These are phyloP conservation scores for Myotis lucifugus DNA, from an alignment of 2,113 vertebrate species.

Conservation along the genomic window DNA sequence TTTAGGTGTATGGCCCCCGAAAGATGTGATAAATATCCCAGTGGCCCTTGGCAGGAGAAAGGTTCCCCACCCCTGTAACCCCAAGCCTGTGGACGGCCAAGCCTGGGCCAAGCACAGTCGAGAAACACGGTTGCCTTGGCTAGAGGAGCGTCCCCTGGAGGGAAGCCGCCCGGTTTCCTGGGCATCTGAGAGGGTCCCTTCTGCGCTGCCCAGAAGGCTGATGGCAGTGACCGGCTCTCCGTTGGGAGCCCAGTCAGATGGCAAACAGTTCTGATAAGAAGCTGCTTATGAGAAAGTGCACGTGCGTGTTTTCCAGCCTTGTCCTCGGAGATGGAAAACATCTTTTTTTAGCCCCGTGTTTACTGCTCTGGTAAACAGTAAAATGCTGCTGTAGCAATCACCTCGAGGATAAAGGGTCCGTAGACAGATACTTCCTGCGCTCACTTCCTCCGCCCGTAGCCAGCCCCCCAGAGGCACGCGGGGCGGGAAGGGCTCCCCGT, in stretches of 20 bases:
- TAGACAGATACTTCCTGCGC: constrained; percentile 90
- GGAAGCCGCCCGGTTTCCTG: background rate
- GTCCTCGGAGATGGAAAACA: constrained; percentile 83
- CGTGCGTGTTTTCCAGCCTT: constrained; percentile 20
- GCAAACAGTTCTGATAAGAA: background rate
- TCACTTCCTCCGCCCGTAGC: constrained; percentile 86
- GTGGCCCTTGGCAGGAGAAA: too few relatives aligned
- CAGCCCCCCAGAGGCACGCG: constrained; percentile 80
- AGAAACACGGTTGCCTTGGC: background rate
- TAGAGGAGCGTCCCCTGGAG: background rate
- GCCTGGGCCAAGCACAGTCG: too few relatives aligned
- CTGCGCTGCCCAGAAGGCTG: too few relatives aligned
- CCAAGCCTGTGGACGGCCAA: background rate
- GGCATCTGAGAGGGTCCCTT: too few relatives aligned
- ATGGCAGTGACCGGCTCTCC: background rate
- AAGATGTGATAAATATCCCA: too few relatives aligned
- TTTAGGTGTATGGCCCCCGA: too few relatives aligned
- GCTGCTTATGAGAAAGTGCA: background rate
- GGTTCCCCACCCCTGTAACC: too few relatives aligned
- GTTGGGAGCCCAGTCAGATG: background rate
- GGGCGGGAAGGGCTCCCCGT: constrained; percentile 85
- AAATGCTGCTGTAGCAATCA: constrained; percentile 86
- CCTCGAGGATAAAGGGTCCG: constrained; percentile 87
- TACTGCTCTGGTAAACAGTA: constrained; percentile 86
- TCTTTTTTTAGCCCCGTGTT: constrained; percentile 86